Evolutionary conservation across 2,888 invertebrate species (phyloP).

Genomic region (Cerceris ruficornis): DNA sequence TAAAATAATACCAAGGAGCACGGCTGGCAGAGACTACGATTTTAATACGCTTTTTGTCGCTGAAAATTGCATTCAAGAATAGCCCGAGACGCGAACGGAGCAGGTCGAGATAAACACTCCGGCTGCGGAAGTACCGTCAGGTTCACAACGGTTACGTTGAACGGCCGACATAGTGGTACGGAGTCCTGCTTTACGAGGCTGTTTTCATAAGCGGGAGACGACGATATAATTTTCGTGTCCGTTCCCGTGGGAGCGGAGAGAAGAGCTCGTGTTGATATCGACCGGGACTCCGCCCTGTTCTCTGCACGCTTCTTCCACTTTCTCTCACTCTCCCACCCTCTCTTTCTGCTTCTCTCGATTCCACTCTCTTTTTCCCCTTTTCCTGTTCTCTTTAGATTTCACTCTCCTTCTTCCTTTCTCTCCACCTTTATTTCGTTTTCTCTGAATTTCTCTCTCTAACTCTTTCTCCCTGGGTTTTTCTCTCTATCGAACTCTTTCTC

Average conservation of each 20-base stretch:
- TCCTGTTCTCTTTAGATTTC: not conserved
- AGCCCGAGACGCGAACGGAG: not conserved
- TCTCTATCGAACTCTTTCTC: conserved; percentile 8
- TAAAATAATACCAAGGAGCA: not conserved
- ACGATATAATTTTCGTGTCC: conserved; percentile 68
- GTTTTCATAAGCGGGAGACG: conserved; percentile 70
- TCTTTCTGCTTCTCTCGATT: conserved; percentile 14
- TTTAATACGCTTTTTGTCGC: conserved; percentile 18
- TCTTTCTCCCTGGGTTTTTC: not conserved
- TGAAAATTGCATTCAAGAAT: conserved; percentile 21
- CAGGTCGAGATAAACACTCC: conserved; percentile 22
- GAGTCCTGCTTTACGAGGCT: conserved; percentile 50
- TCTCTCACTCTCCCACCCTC: conserved; percentile 40
- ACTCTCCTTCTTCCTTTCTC: not conserved
- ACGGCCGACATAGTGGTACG: conserved; percentile 18
- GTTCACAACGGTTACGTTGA: conserved; percentile 21
- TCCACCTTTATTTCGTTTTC: conserved; percentile 20
- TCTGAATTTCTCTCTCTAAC: too few relatives aligned
- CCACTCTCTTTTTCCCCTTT: not conserved
- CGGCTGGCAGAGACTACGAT: not conserved
- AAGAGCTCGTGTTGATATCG: conserved; percentile 66
- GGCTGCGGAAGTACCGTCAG: conserved; percentile 21
- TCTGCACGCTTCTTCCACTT: conserved; percentile 62
- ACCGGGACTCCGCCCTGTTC: conserved; percentile 54
- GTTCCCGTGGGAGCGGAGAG: conserved; percentile 57